Conservation (phyloP, 2,113 vertebrate genomes). For the Argyrosomus japonicus region DNA sequence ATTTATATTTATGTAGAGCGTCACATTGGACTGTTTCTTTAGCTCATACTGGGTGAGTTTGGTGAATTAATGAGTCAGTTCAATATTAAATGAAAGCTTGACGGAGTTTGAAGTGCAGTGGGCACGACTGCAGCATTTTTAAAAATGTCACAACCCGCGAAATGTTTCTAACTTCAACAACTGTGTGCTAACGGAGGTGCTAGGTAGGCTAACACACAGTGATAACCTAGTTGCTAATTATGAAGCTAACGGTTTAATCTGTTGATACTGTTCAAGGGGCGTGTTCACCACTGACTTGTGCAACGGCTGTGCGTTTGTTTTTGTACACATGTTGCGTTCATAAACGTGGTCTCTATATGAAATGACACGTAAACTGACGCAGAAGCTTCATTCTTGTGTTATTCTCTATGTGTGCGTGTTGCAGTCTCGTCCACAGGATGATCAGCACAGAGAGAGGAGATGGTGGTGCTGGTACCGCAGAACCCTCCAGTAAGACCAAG, state of each 20-base stretch:
- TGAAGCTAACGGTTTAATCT: background rate
- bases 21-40: background rate
- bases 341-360: background rate
- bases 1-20: background rate
- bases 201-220: no score
- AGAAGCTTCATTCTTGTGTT: background rate
- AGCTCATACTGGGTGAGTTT: slow-evolving; percentile 27
- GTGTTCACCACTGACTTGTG: background rate
- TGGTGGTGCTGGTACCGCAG: slow-evolving; percentile 57
- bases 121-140: background rate
- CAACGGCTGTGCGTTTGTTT: background rate
- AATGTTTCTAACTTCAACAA: background rate
- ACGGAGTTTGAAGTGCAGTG: background rate
- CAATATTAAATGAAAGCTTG: background rate
- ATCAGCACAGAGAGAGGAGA: slow-evolving; percentile 84
- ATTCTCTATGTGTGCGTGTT: background rate
- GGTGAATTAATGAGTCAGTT: fast-evolving
- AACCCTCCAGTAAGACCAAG: slow-evolving; percentile 85
- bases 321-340: background rate
- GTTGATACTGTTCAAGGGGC: background rate
- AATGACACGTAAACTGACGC: background rate
- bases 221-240: background rate
- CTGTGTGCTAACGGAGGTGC: background rate
- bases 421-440: slow-evolving; percentile 55
- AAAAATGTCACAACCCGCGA: slow-evolving; percentile 46